Evolutionary conservation across 2,113 vertebrate species (phyloP).

Genomic region (Numida meleagris): DNA sequence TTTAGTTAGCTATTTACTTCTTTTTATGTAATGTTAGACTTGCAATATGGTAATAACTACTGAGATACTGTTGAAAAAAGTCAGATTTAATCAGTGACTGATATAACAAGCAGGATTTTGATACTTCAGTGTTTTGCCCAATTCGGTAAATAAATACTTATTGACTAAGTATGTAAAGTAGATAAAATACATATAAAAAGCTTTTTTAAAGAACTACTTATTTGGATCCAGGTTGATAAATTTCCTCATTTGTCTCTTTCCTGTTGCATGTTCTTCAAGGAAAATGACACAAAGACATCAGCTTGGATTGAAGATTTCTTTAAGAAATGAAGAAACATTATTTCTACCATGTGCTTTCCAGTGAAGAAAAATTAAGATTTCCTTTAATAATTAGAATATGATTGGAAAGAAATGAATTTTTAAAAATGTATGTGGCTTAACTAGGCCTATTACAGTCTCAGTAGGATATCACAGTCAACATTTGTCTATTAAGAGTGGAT

Average conservation of each 20-base stretch:
- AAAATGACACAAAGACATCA: neutral
- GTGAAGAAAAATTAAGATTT: neutral
- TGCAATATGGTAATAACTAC: neutral
- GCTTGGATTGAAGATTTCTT: neutral
- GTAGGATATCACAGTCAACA: neutral
- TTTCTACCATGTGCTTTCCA: neutral
- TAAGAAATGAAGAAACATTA: neutral
- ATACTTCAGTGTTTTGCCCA: neutral
- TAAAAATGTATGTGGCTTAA: neutral
- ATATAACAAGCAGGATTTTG: neutral
- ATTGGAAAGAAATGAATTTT: neutral
- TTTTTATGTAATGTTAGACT: neutral
- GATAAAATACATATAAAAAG: neutral
- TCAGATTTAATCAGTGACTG: neutral
- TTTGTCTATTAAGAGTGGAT: neutral
- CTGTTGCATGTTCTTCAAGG: neutral
- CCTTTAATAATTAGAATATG: neutral
- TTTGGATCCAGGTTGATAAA: neutral
- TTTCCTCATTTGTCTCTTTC: neutral
- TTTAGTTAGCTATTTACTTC: neutral
- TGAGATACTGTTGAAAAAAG: neutral
- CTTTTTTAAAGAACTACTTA: neutral
- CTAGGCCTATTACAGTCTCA: neutral
- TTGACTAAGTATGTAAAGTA: neutral
- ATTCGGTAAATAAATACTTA: neutral